Conservation (phyloP, 1,140 invertebrate genomes). For the Notospermus geniculatus region DNA sequence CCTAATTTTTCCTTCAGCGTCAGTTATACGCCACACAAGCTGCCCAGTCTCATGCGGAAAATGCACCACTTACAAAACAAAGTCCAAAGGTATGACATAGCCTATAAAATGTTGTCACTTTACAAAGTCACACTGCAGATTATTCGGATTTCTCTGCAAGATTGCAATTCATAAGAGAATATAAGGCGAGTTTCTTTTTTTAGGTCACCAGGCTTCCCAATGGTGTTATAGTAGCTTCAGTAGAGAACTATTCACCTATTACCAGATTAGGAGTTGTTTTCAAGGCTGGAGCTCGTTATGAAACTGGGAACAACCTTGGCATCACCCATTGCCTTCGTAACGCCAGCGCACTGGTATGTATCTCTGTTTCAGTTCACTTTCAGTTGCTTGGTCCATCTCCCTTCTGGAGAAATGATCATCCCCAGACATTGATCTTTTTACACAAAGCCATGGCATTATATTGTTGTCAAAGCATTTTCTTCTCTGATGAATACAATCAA, state of each 20-base stretch:
- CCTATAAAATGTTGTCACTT: no score
- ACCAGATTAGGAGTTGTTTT: constrained; percentile 76
- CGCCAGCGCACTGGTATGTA: constrained; percentile 66
- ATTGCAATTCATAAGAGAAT: no score
- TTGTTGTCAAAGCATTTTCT: constrained; percentile 1
- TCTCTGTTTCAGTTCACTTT: no score
- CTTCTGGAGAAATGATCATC: not conserved
- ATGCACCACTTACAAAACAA: no score
- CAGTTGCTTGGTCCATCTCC: no score
- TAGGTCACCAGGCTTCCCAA: constrained; percentile 62
- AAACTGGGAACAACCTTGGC: constrained; percentile 72
- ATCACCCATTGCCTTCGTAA: constrained; percentile 73
- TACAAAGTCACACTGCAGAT: no score
- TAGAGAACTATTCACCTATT: constrained; percentile 74
- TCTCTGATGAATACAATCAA: no score
- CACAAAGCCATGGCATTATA: not conserved
- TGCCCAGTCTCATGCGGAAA: no score
- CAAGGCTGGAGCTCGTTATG: constrained; percentile 85
- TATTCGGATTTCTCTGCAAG: no score
- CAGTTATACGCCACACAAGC: no score
- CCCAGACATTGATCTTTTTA: not conserved
- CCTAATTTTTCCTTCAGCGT: no score
- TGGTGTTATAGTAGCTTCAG: constrained; percentile 70
- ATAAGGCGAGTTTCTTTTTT: not conserved
- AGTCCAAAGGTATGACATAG: no score